phyloP scores from a whole-genome alignment of 2,888 invertebrate genomes.

The Metacarcinus magister region DNA sequence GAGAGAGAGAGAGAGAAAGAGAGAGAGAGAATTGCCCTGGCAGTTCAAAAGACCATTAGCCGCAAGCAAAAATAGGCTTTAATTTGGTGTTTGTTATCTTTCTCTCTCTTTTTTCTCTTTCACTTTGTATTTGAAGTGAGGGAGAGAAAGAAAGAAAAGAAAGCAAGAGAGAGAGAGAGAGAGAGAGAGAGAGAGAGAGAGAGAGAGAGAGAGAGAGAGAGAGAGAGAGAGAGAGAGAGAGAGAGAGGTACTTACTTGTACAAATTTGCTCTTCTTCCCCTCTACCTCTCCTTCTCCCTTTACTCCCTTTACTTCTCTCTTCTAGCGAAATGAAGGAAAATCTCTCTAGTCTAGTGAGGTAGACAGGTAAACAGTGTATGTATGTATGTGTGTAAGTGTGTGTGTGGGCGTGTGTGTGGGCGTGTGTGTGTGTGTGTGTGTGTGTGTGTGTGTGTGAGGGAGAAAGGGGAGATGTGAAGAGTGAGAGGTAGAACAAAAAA shows the following conservation, averaged over 20 bases:
- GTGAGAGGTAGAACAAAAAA: no score
- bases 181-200: not conserved
- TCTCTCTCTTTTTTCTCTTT: slow-evolving; percentile 26
- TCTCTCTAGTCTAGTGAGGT: not conserved
- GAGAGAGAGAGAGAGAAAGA: not conserved
- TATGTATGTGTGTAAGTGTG: slow-evolving; percentile 7
- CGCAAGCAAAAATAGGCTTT: not conserved
- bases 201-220: no score
- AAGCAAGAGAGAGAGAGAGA: no score
- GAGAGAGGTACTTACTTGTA: no score
- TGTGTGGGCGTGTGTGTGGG: slow-evolving; percentile 14
- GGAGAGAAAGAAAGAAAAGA: no score
- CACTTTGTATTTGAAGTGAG: not conserved
- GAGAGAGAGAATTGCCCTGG: not conserved
- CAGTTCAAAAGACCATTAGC: not conserved
- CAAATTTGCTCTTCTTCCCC: not conserved
- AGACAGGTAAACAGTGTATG: not conserved
- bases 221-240: no score
- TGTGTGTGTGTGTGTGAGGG: no score
- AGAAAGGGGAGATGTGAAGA: no score
- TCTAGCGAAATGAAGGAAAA: not conserved
- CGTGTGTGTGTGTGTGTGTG: slow-evolving; percentile 17
- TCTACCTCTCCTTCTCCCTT: not conserved
- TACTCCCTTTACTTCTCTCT: not conserved
- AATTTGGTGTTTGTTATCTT: not conserved